phyloP scores from a whole-genome alignment of 2,797 vertebrate genomes.

The Neopelma chrysocephalum region DNA sequence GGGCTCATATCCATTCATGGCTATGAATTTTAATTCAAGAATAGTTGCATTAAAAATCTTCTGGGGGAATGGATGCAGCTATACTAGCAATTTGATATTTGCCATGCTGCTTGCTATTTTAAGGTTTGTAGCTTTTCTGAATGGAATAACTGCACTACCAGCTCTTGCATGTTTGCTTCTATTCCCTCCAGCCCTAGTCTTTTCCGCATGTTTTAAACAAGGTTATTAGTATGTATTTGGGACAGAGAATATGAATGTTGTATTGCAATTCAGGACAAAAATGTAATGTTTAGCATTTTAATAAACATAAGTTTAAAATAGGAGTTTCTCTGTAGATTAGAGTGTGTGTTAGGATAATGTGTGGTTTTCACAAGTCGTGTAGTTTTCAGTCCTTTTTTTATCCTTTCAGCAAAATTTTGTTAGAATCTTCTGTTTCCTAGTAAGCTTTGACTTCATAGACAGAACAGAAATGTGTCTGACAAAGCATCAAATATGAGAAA shows the following conservation, averaged over 20 bases:
- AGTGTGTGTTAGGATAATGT: not conserved
- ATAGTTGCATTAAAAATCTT: not conserved
- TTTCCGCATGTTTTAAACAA: not conserved
- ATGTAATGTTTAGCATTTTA: not conserved
- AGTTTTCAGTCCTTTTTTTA: not conserved
- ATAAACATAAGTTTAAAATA: not conserved
- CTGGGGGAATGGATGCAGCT: not conserved
- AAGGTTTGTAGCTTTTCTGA: not conserved
- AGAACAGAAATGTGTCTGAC: not conserved
- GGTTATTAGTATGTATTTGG: slow-evolving; percentile 24
- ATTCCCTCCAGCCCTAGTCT: not conserved
- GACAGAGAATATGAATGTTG: not conserved
- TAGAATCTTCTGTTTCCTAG: not conserved
- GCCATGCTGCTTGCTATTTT: not conserved
- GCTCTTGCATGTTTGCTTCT: not conserved
- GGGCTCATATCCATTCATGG: not conserved
- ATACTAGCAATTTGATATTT: not conserved
- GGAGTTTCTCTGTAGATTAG: not conserved
- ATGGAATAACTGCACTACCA: not conserved
- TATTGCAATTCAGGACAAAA: not conserved
- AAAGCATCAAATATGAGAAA: not conserved
- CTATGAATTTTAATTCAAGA: not conserved
- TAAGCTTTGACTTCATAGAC: not conserved
- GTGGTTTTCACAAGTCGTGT: not conserved
- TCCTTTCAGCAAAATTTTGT: not conserved